Evolutionary conservation across 2,113 vertebrate species (phyloP).

Genomic region (Acanthisitta chloris): DNA sequence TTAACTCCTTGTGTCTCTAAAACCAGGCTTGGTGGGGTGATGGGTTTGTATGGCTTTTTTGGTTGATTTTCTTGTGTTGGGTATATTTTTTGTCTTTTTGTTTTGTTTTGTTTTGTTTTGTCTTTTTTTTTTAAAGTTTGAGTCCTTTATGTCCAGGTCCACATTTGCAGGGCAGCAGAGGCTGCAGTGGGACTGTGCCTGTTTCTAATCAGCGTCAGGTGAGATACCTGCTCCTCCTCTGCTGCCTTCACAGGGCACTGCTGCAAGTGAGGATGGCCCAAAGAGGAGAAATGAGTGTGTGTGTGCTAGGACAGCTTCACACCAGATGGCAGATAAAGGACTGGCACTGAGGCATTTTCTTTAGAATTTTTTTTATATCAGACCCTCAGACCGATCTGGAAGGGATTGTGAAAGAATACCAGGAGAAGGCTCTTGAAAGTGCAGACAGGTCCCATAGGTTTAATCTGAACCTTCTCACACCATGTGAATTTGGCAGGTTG

Average conservation of each 20-base stretch:
- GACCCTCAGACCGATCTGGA: background rate
- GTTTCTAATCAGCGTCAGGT: fast-evolving
- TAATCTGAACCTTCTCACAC: background rate
- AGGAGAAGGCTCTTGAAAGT: conserved; percentile 31
- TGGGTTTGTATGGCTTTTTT: background rate
- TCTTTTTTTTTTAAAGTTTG: background rate
- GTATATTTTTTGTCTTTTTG: no score
- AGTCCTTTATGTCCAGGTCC: background rate
- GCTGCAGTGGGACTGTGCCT: background rate
- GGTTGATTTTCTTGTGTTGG: background rate
- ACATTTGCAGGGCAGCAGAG: background rate
- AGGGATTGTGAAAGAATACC: background rate
- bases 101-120: no score
- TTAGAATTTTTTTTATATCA: background rate
- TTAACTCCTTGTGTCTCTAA: background rate
- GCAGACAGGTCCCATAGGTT: background rate
- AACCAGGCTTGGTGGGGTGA: background rate
- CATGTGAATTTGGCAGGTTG: background rate
- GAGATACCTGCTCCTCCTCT: background rate
- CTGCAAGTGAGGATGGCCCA: background rate
- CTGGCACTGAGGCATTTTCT: background rate
- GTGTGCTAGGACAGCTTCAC: background rate
- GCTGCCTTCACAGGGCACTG: background rate
- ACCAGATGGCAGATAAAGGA: background rate
- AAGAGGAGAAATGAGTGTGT: background rate